Evolutionary conservation across 2,113 vertebrate species (phyloP).

Genomic region (Henicopernis longicauda): DNA sequence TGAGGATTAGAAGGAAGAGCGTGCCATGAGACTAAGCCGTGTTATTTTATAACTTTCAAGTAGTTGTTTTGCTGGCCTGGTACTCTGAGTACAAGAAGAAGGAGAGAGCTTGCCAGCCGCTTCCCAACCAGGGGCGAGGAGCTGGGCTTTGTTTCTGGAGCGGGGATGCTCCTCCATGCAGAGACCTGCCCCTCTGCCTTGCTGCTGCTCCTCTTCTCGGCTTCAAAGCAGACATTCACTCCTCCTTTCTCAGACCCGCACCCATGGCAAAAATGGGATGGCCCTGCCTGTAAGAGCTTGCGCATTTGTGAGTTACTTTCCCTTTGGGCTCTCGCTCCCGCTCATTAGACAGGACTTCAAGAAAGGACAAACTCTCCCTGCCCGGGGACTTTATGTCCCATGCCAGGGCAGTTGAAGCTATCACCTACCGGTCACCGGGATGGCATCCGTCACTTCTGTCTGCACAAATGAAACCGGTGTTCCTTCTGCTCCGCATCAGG

Average conservation of each 20-base stretch:
- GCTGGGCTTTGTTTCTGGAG: neutral
- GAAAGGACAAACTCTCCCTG: neutral
- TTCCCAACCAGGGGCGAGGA: rapidly evolving
- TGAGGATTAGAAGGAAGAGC: neutral
- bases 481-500: neutral
- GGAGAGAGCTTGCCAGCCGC: neutral
- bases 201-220: neutral
- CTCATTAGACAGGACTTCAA: neutral
- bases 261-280: neutral
- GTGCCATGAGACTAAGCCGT: neutral
- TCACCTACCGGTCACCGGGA: neutral
- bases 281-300: neutral
- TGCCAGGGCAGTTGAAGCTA: neutral
- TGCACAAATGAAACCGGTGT: rapidly evolving
- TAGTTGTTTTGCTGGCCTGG: neutral
- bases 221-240: rapidly evolving
- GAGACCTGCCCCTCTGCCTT: neutral
- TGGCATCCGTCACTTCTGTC: neutral
- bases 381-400: neutral
- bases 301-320: neutral
- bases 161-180: neutral
- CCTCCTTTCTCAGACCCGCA: neutral
- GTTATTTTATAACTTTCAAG: neutral
- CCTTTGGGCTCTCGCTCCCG: neutral
- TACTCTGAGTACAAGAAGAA: neutral